A percentile compares a stretch with the other conserved stretches of the same genome.
Conservation (phyloP, 2,888 invertebrate species). For the Cyrtodaria siliqua region DNA sequence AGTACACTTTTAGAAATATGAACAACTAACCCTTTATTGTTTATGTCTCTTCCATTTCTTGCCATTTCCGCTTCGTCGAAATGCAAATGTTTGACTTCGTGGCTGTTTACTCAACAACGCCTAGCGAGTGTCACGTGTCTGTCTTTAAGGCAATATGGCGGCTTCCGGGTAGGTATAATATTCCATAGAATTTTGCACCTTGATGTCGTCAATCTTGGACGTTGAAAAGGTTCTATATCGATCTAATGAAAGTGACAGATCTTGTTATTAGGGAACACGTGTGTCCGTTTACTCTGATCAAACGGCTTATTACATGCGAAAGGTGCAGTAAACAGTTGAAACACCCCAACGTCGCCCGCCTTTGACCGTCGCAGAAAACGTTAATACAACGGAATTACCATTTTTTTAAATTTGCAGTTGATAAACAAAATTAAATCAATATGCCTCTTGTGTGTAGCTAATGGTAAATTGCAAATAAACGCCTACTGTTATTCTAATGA, state of each 20-base stretch:
- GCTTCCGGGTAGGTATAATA: conserved; percentile 42
- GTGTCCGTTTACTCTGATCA: neutral
- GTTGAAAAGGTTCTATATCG: conserved; percentile 21
- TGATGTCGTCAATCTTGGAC: conserved; percentile 19
- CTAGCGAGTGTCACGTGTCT: conserved; percentile 43
- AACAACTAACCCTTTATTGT: conserved; percentile 42
- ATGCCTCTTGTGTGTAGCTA: too few species aligned
- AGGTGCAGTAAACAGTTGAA: too few species aligned
- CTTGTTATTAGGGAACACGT: conserved; percentile 4
- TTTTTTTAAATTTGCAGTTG: too few species aligned
- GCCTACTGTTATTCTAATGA: too few species aligned
- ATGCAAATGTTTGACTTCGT: conserved; percentile 47
- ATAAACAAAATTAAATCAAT: too few species aligned
- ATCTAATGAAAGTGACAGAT: conserved; percentile 3
- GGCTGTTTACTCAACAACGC: conserved; percentile 17
- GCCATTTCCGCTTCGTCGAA: conserved; percentile 41
- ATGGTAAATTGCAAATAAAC: too few species aligned
- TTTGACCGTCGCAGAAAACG: too few species aligned
- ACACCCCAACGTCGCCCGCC: too few species aligned
- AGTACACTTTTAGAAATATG: conserved; percentile 41
- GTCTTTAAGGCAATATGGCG: conserved; percentile 45
- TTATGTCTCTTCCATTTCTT: conserved; percentile 38
- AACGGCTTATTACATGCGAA: conserved; percentile 3
- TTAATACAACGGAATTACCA: too few species aligned
- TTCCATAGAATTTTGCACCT: conserved; percentile 43